Base-by-base conservation (phyloP, 2,888 invertebrate genomes). In the Spisula subtruncata region DNA sequence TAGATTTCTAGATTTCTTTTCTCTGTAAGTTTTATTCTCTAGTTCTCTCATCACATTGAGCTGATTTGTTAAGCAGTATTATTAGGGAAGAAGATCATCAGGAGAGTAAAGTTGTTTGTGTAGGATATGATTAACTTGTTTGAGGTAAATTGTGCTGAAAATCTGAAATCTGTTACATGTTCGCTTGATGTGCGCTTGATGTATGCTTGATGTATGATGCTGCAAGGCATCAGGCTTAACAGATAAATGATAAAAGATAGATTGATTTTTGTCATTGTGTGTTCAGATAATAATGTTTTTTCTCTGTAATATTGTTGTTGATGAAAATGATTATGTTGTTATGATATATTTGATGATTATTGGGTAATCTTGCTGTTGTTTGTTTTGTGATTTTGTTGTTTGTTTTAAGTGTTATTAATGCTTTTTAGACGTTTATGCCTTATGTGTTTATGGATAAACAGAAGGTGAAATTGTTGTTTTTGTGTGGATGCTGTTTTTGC, bases 21-120 rank as follows among this genome's bases (percentile, higher is more conserved):
- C 75, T 18, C 75, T 16, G 82, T 83, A 86, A 86, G 86, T 86
- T 89, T 89, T 48, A 83, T 85, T 86, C 29, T n/a, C 83, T 81
- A 46, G n/a, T 86, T 83, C 71, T 81, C 85, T 51, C 54, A 83
- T 83, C 83, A 66, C 46, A 83, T 32, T 89, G 79, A 25, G 71
- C 35, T 56, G 79, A 48, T 84, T 29, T 80, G 80, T 85, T 79
- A 79, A 85, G 79, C 79, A 41, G 85, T 41, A 79, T 32, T 54
- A 35, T 79, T 80, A 51, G 32, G 85, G 85, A 85, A 66, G 75
- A 6, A 35, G 75, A 75, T 75, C 32, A 32, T 75, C 29, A 18
- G 29, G 75, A 35, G 29, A 75, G 14, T 75, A 35, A 75, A 18
- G 35, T 8, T 75, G 75, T 75, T 75, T 75, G 75, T 75, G 32